Base-by-base conservation (phyloP, 2,888 invertebrate species). In the Acleris laterana region DNA sequence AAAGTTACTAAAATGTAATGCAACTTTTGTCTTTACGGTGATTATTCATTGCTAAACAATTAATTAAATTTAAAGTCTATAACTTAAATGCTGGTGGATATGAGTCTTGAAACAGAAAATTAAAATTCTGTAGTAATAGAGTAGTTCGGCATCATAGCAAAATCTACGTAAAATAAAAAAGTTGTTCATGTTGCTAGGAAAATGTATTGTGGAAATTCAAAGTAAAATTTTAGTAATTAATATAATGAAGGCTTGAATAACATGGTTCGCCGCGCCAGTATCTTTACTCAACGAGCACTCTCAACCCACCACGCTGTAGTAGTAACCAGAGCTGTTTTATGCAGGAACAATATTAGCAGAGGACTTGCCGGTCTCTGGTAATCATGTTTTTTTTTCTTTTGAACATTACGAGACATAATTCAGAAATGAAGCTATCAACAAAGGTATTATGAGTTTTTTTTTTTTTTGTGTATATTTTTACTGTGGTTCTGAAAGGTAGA, bases 231-330 rank as follows among this genome's bases (percentile, higher is more conserved):
- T 51, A 46, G 57, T 66, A 66, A 62, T 66, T 66, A 62, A 57
- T 60, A 52, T 62, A 66, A 66, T 62, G 61, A 66, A 66, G 61
- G 61, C 61, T 56, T 66, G 38, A 52, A 66, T 66, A 66, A 62
- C 56, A 66, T 44, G 50, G 48, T 48, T 17, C 50, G 32, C 65
- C 57, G 22, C 60, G 22, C 65, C 61, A 57, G 57, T 66, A 66
- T 66, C 56, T 62, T 48, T 62, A 61, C 55, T 50, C 61, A 46
- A 55, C 50, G 49, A 56, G 61, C 56, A 62, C 57, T 58, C 49
- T 46, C 49, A 57, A 25, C 32, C 58, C 61, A 25, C 52, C 32
- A 50, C 56, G 50, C 56, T 16, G 49, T 61, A 52, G 63, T 44
- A 28, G 60, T 55, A 50, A 52, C 46, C 19, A 38, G 57, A 50